Conservation (phyloP, 2,113 vertebrate genomes). For the Pseudorhombus dupliciocellatus region DNA sequence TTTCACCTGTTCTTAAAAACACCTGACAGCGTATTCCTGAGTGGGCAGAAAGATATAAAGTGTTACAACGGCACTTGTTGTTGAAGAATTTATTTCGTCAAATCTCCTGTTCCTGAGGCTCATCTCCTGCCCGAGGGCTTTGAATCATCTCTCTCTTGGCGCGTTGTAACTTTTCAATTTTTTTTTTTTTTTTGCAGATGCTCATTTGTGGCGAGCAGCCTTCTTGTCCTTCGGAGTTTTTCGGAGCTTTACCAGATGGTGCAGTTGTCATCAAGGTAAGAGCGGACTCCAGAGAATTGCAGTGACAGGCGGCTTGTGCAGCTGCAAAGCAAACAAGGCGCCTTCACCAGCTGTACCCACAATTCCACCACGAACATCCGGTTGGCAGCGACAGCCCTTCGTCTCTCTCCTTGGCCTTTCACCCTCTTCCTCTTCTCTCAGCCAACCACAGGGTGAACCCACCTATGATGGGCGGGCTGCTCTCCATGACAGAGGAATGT, state of each 20-base stretch:
- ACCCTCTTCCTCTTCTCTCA: not conserved
- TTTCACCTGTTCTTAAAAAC: constrained; percentile 28
- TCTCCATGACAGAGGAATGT: constrained; percentile 6
- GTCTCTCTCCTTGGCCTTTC: constrained; percentile 1
- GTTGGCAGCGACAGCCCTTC: constrained; percentile 34
- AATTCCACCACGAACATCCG: constrained; percentile 27
- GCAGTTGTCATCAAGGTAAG: constrained; percentile 26
- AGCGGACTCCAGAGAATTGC: constrained; percentile 12
- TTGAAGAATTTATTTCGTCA: not conserved
- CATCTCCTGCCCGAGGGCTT: constrained; percentile 2
- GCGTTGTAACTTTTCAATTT: not conserved
- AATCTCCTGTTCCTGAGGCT: constrained; percentile 29
- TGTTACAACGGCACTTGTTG: not conserved
- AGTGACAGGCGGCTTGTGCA: constrained; percentile 8
- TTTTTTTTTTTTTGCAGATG: not conserved
- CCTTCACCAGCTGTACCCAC: constrained; percentile 10
- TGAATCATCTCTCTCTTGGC: not conserved
- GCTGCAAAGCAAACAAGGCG: constrained; percentile 44
- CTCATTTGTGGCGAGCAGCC: not conserved
- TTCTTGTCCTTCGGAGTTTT: constrained; percentile 1
- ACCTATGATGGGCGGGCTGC: constrained; percentile 19
- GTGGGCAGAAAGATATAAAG: not conserved
- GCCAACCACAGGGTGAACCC: constrained; percentile 36
- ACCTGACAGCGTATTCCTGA: constrained; percentile 17
- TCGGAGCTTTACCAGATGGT: constrained; percentile 36